These are phyloP conservation scores for Tortrix viridana DNA, from an alignment of 2,888 invertebrate genomes.

Conservation along the genomic window DNA sequence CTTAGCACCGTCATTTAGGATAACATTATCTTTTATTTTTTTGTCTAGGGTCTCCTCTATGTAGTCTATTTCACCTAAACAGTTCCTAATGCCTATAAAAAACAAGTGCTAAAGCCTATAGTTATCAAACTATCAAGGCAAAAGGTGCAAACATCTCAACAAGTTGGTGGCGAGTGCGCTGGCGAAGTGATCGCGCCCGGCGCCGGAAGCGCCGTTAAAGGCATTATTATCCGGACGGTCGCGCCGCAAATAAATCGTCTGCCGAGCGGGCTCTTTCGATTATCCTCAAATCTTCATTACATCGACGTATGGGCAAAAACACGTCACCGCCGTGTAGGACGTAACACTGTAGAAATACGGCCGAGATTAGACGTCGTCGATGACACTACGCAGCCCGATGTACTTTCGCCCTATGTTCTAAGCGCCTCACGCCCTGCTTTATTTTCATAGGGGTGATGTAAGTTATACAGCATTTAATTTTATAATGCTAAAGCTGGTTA, in stretches of 20 bases:
- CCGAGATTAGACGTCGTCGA: neutral
- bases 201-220: constrained; percentile 75
- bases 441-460: neutral
- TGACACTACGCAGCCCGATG: neutral
- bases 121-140: neutral
- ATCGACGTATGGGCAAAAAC: constrained; percentile 58
- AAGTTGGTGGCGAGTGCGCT: constrained; percentile 45
- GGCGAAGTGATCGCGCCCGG: constrained; percentile 47
- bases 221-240: constrained; percentile 82
- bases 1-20: no score
- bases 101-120: no score
- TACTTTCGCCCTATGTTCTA: neutral
- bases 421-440: constrained; percentile 3
- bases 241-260: constrained; percentile 83
- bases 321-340: constrained; percentile 45
- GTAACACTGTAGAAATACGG: constrained; percentile 3
- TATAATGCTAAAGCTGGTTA: no score
- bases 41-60: no score
- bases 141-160: neutral
- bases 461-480: constrained; percentile 1
- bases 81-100: no score
- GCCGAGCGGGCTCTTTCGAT: constrained; percentile 79
- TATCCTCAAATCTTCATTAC: constrained; percentile 85
- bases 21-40: no score
- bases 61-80: no score